Conservation (phyloP, 2,797 vertebrate genomes). For the Myiotriccus ornatus region DNA sequence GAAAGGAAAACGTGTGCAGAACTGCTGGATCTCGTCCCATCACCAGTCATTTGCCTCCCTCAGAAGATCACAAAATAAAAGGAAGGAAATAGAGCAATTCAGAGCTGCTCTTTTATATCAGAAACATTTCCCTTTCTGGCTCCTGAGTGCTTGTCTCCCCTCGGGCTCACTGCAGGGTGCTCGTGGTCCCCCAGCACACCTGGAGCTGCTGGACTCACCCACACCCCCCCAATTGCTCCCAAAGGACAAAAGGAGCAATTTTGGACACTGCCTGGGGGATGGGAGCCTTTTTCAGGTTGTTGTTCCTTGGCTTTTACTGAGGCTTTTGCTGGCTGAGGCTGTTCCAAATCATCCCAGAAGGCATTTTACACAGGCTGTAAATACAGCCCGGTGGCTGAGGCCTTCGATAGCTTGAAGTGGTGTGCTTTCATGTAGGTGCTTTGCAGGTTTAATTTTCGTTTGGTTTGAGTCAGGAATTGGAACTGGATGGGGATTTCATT, state of each 20-base stretch:
- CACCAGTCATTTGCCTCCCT: background rate
- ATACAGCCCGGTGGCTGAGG: background rate
- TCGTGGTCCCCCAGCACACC: background rate
- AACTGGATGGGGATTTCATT: background rate
- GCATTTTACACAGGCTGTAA: background rate
- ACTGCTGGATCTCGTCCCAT: background rate
- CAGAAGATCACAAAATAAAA: background rate
- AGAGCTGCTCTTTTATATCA: background rate
- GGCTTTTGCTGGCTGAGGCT: background rate
- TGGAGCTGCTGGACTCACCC: background rate
- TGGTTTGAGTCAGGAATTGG: background rate
- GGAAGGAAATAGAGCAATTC: background rate
- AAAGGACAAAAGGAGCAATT: background rate
- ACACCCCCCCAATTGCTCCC: rapidly evolving
- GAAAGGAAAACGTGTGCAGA: background rate
- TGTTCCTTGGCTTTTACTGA: background rate
- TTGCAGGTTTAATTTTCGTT: background rate
- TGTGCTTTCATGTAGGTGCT: background rate
- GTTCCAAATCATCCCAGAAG: background rate
- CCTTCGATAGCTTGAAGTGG: background rate
- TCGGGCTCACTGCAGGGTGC: background rate
- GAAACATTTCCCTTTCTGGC: background rate
- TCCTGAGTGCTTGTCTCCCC: background rate
- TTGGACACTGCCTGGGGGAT: background rate
- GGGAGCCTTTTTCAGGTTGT: background rate